Conservation (phyloP, 2,888 invertebrate genomes). For the Oasisia sp. region DNA sequence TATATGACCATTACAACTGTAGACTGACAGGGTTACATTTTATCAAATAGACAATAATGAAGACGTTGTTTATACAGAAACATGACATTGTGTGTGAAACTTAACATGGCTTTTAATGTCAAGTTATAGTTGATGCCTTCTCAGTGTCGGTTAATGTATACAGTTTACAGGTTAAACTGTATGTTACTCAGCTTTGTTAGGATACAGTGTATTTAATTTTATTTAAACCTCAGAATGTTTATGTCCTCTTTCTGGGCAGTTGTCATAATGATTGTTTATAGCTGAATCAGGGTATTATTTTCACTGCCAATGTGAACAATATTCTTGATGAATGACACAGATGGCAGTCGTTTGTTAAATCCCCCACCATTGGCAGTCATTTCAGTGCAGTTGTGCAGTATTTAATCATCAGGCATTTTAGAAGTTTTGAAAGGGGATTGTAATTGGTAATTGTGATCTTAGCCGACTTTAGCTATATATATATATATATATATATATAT, state of each 20-base stretch:
- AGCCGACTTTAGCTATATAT: neutral
- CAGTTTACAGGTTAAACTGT: neutral
- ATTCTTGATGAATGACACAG: neutral
- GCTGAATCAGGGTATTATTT: neutral
- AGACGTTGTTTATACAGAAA: neutral
- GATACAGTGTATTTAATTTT: neutral
- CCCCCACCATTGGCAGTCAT: neutral
- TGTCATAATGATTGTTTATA: neutral
- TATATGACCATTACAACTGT: neutral
- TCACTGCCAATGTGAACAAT: neutral
- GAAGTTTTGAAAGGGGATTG: neutral
- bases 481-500: neutral
- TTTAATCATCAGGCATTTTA: neutral
- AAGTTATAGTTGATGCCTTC: neutral
- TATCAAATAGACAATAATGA: neutral
- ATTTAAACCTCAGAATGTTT: neutral
- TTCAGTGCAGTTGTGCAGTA: neutral
- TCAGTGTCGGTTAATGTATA: neutral
- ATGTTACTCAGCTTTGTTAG: neutral
- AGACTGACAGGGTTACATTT: neutral
- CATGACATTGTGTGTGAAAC: neutral
- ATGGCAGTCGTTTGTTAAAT: neutral
- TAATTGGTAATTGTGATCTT: neutral
- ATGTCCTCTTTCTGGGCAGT: neutral
- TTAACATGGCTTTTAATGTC: neutral